Percentiles rank a stretch among this genome's conserved stretches.
Evolutionary conservation across 2,888 invertebrate genomes (phyloP).

Genomic region (Platycheirus albimanus): DNA sequence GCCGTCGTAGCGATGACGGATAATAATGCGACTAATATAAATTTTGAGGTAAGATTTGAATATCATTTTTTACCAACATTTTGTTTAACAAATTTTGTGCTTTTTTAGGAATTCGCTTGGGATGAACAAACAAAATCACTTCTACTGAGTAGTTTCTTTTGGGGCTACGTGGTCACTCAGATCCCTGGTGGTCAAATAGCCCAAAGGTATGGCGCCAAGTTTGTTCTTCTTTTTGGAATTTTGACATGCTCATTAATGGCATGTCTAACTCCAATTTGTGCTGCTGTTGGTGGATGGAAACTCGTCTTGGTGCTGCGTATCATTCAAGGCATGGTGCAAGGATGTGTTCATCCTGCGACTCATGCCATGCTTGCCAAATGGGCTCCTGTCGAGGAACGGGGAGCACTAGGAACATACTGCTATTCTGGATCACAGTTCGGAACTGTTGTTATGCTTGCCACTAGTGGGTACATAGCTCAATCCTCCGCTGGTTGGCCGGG

Average conservation of each 20-base stretch:
- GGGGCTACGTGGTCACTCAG: slow-evolving; percentile 86
- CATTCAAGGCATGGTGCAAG: slow-evolving; percentile 87
- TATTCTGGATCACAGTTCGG: slow-evolving; percentile 91
- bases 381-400: slow-evolving; percentile 88
- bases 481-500: slow-evolving; percentile 89
- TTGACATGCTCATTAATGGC: slow-evolving; percentile 86
- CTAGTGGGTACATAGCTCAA: slow-evolving; percentile 88
- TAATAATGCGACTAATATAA: slow-evolving; percentile 80
- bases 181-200: slow-evolving; percentile 88
- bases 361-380: slow-evolving; percentile 88
- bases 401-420: slow-evolving; percentile 86
- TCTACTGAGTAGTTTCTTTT: slow-evolving; percentile 87
- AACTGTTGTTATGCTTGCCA: slow-evolving; percentile 89
- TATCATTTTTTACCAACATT: neutral
- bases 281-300: slow-evolving; percentile 86
- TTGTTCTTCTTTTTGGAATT: slow-evolving; percentile 85
- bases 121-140: slow-evolving; percentile 83
- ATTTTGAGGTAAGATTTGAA: slow-evolving; percentile 81
- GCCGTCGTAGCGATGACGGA: slow-evolving; percentile 90
- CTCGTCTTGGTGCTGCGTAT: slow-evolving; percentile 85
- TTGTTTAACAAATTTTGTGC: neutral
- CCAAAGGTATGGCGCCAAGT: slow-evolving; percentile 88
- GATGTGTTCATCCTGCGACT: slow-evolving; percentile 87
- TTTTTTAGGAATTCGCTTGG: slow-evolving; percentile 85
- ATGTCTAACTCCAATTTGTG: slow-evolving; percentile 87